Base-by-base conservation (phyloP, 2,888 invertebrate species). In the Brachyptera risi region DNA sequence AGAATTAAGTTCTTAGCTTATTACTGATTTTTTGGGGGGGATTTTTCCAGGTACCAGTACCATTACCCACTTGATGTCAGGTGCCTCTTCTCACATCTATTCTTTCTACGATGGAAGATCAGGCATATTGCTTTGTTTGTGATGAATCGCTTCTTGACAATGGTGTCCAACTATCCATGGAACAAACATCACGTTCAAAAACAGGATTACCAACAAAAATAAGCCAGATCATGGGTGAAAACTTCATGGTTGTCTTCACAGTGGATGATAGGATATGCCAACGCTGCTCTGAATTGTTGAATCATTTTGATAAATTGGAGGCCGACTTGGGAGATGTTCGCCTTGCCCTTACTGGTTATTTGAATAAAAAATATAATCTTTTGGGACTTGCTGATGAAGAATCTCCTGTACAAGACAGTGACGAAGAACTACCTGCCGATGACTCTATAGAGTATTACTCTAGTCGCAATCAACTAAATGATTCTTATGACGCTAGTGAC, bases 141-240 rank as follows among this genome's bases (percentile, higher is more conserved):
- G 77, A 76, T 66, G 76, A 77, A 64, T 65, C 70, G n/a, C 67
- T 68, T 37, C 67, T 70, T 2, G 73, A 68, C 60, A 72, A 72
- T 59, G 70, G 71, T 19, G 72, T 73, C 59, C 67, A 70, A 11
- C 67, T 78, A n/a, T 31, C 63, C 17, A n/a, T 58, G 15, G 59
- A 58, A 9, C 51, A 42, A n/a, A 78, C 78, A 58, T 69, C 74
- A 27, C 74, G 75, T 67, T 75, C 77, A 11, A 72, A 74, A 56
- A 76, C 76, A 56, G 75, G 76, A 64, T 72, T 78, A 58, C 78
- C 78, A 56, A 78, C 78, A 65, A 79, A 79, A 72, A 74, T 79
- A 66, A 78, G 76, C 1, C 76, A 78, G 68, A 68, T 79, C 51
- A 74, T 79, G 58, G 78, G 78, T 26, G 76, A 78, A 68, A 75